phyloP scores from a whole-genome alignment of 2,888 invertebrate genomes.

The Rhopalosiphum nymphaeae region DNA sequence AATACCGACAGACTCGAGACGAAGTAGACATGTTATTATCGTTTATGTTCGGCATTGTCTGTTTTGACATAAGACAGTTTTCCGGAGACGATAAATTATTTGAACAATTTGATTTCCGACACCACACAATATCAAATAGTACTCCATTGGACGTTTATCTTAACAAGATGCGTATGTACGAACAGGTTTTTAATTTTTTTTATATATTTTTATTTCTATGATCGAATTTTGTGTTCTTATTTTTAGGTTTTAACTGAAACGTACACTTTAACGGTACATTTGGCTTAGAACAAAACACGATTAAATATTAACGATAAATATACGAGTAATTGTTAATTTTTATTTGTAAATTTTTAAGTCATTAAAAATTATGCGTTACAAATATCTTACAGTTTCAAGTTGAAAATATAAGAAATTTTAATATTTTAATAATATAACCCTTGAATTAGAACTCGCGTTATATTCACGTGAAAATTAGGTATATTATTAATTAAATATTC shows the following conservation, averaged over 20 bases:
- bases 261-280: neutral
- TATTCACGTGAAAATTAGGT: neutral
- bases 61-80: neutral
- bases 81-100: neutral
- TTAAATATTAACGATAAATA: neutral
- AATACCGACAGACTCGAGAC: neutral
- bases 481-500: neutral
- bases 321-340: neutral
- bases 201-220: no score
- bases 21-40: neutral
- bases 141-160: neutral
- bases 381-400: neutral
- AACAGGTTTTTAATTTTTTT: no score
- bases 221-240: neutral
- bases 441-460: neutral
- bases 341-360: neutral
- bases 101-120: neutral
- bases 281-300: neutral
- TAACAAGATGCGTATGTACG: neutral
- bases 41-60: neutral
- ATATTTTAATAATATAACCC: neutral
- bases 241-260: neutral
- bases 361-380: neutral
- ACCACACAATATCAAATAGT: neutral
- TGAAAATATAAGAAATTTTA: neutral